Conservation (phyloP, 37 sponge, comb jelly and placozoan genomes). For the Oscarella lobularis region DNA sequence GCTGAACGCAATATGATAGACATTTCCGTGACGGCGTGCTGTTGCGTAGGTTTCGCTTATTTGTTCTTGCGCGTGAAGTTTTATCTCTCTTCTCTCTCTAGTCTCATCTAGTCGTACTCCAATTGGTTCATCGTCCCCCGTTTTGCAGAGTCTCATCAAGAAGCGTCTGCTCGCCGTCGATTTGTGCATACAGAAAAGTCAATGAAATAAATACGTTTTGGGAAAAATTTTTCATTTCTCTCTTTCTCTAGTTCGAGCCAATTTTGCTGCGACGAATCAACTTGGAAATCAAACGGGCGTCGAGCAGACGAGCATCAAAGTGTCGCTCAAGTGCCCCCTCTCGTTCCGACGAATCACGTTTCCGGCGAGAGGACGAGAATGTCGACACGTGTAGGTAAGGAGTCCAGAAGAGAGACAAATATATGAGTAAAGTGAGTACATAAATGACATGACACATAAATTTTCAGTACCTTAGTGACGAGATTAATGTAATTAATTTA, state of each 20-base stretch:
- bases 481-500: no score
- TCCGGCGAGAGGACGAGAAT: conserved; percentile 67
- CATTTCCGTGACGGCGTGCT: conserved; percentile 57
- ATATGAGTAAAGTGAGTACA: no score
- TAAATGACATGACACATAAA: no score
- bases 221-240: no score
- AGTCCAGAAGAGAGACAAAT: neutral
- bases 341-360: conserved; percentile 52
- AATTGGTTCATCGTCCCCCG: conserved; percentile 83
- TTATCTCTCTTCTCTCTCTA: neutral
- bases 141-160: conserved; percentile 50
- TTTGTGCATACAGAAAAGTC: conserved; percentile 66
- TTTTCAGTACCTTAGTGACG: no score
- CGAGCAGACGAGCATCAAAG: conserved; percentile 50
- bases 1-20: conserved; percentile 54
- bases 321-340: conserved; percentile 75
- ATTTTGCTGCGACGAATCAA: neutral
- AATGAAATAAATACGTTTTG: no score
- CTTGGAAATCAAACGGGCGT: conserved; percentile 24
- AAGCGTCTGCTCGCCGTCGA: conserved; percentile 53
- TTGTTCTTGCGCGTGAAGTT: neutral
- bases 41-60: conserved; percentile 40
- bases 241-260: neutral
- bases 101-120: conserved; percentile 39
- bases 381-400: conserved; percentile 9